phyloP scores from a whole-genome alignment of 2,797 vertebrate genomes.

The Varecia variegata region DNA sequence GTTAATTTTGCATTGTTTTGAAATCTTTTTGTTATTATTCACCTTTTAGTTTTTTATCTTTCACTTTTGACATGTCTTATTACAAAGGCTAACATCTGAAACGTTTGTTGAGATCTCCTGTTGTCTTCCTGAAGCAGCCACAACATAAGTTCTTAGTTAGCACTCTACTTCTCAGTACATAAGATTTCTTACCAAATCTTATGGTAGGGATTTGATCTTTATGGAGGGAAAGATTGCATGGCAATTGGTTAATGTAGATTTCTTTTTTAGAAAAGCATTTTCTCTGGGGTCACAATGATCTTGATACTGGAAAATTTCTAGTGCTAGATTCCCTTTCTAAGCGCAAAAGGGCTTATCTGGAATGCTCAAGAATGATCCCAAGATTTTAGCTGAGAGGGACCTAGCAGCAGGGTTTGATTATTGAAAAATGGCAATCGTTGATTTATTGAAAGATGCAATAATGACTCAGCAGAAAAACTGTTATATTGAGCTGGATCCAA shows the following conservation, averaged over 20 bases:
- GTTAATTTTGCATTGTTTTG: slow-evolving; percentile 24
- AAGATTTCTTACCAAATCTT: not conserved
- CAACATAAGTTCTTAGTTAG: not conserved
- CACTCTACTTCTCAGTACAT: not conserved
- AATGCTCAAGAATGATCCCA: not conserved
- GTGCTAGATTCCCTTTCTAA: not conserved
- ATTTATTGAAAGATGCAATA: not conserved
- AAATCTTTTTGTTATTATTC: slow-evolving; percentile 13
- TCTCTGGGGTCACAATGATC: not conserved
- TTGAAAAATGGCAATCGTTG: not conserved
- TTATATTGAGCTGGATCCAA: not conserved
- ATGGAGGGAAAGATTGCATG: not conserved
- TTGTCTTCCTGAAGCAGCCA: fast-evolving
- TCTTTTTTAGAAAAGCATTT: slow-evolving; percentile 18
- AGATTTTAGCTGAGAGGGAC: not conserved
- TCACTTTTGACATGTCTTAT: not conserved
- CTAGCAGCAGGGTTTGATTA: not conserved
- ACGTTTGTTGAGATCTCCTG: not conserved
- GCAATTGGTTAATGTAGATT: not conserved
- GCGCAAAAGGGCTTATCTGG: not conserved
- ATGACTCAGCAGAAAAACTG: not conserved
- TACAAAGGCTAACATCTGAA: slow-evolving; percentile 32
- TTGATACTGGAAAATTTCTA: not conserved
- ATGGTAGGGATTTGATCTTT: no score
- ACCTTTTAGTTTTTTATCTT: not conserved